Conservation (phyloP, 2,113 vertebrate species). For the Neolamprologus kungweensis region DNA sequence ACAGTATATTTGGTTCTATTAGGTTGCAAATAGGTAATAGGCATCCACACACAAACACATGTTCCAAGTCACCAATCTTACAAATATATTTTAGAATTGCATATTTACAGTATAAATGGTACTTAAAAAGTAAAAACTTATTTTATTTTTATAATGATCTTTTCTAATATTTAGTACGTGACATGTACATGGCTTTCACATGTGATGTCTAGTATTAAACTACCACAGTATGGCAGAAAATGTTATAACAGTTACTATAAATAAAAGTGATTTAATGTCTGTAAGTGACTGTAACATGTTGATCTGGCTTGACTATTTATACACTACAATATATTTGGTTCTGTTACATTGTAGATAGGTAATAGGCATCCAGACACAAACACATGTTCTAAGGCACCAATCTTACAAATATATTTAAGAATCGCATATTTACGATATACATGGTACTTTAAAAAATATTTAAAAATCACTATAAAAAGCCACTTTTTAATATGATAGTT, state of each 20-base stretch:
- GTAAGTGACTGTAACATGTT: background rate
- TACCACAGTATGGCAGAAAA: background rate
- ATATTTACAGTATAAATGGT: background rate
- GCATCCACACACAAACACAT: background rate
- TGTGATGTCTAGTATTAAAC: background rate
- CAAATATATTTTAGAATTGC: background rate
- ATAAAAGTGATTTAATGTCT: background rate
- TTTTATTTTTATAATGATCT: background rate
- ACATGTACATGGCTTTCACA: background rate
- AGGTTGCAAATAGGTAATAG: too few species aligned
- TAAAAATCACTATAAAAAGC: background rate
- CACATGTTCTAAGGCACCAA: background rate
- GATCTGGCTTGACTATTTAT: background rate
- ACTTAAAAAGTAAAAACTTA: fast-evolving
- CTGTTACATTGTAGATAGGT: fast-evolving
- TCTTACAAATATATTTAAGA: background rate
- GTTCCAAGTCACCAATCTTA: fast-evolving
- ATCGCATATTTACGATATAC: background rate
- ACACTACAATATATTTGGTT: background rate
- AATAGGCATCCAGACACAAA: background rate
- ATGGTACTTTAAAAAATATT: fast-evolving
- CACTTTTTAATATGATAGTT: background rate
- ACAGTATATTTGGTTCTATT: too few species aligned
- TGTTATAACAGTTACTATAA: background rate
- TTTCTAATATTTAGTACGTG: background rate